Percentiles rank a stretch among this genome's conserved stretches.
phyloP scores from a whole-genome alignment of 2,113 vertebrate genomes.

The Aspiorhynchus laticeps region DNA sequence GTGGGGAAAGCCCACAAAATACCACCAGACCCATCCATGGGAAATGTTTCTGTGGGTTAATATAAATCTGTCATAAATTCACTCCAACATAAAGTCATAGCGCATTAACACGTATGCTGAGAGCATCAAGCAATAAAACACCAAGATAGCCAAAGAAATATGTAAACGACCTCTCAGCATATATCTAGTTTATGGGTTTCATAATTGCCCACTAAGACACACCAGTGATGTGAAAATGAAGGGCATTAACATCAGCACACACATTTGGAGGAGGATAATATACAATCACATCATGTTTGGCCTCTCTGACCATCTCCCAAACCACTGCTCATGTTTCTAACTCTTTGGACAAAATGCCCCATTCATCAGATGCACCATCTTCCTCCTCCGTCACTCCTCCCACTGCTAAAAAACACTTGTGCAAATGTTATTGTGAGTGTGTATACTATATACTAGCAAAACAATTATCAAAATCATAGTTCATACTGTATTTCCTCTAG shows the following conservation, averaged over 20 bases:
- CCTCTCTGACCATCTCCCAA: conserved; percentile 17
- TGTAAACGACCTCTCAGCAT: conserved; percentile 8
- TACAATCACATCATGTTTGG: conserved; percentile 21
- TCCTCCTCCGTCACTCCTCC: conserved; percentile 8
- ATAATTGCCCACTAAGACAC: conserved; percentile 35
- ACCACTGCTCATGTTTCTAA: conserved; percentile 1
- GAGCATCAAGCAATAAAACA: conserved; percentile 30
- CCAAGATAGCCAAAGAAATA: conserved; percentile 29
- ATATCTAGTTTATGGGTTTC: conserved; percentile 41
- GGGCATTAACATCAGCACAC: conserved; percentile 30
- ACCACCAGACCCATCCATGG: background rate
- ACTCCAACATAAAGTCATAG: conserved; percentile 11
- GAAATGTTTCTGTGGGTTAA: background rate
- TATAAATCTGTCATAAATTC: conserved; percentile 16
- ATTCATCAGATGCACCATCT: conserved; percentile 15
- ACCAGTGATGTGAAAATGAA: conserved; percentile 29
- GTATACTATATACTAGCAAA: background rate
- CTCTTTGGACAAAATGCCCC: conserved; percentile 1
- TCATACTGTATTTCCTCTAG: background rate
- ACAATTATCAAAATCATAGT: background rate
- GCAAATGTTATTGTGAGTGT: background rate
- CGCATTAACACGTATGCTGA: background rate
- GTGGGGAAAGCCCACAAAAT: background rate
- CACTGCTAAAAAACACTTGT: background rate
- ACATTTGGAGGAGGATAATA: conserved; percentile 16